Evolutionary conservation across 2,888 invertebrate genomes (phyloP), one percentile per base, ranked within the genome.

Genomic region (Onchidella celtica): DNA sequence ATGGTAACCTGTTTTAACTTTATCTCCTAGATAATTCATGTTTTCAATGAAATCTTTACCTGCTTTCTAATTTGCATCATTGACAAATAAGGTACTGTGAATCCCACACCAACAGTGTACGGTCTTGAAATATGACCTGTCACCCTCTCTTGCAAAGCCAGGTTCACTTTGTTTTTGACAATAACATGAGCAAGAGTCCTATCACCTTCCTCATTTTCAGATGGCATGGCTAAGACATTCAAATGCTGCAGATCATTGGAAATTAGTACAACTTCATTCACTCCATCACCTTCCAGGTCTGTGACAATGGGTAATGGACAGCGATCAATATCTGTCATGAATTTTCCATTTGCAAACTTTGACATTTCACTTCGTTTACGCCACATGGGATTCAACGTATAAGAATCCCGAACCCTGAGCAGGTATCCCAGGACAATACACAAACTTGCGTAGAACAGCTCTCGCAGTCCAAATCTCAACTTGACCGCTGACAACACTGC

Each of bases 271-370:
- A 92, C 87, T 83, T 92, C 92, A 85, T 90, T 91, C 17, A 89
- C 85, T n/a, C 90, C 90, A 85, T 92, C 92, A 63, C 90, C 89
- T 65, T 92, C 92, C 4, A 92, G 82, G 81, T 92, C 92, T 24
- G 92, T 91, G 24, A 92, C 86, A 3, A 92, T 84, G 1, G 92
- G 91, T 3, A 86, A 65, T 0, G 92, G 92, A 11, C 91, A 86
- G 17, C 86, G 85, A 47, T 90, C 90, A 1, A 84, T 84, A 47
- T 84, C 83, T 29, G 85, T 87, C 4, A 90, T 89, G 83, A 85
- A 91, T 36, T 85, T 86, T 9, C 85, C 81, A 82, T 91, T 91
- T 17, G 83, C 84, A 84, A 88, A 91, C 32, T 87, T 87, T 68
- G 88, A 87, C 36, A 87, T 81, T 72, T 90, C 89, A 21, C 88